Conservation (phyloP, 2,113 vertebrate genomes). For the zebrafish (Danio rerio) region DNA sequence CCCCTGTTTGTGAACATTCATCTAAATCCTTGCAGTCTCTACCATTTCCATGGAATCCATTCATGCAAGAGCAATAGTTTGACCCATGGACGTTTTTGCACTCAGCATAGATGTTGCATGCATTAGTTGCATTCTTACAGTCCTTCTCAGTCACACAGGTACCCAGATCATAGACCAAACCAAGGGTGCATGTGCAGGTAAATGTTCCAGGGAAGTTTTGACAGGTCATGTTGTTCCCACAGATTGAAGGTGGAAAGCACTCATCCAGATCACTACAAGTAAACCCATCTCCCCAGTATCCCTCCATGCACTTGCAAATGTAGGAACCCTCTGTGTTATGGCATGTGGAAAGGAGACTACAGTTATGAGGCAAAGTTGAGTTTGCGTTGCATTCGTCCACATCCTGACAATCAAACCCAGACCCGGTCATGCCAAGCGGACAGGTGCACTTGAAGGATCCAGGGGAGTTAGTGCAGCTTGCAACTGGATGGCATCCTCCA, state of each 20-base stretch:
- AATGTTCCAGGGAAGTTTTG: slow-evolving; percentile 77
- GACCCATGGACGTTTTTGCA: slow-evolving; percentile 71
- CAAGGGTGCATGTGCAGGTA: slow-evolving; percentile 71
- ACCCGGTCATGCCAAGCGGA: slow-evolving; percentile 72
- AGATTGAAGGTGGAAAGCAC: slow-evolving; percentile 67
- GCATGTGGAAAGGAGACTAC: slow-evolving; percentile 73
- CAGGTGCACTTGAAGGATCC: slow-evolving; percentile 78
- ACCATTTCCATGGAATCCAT: slow-evolving; percentile 77
- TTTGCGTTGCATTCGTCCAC: slow-evolving; percentile 77
- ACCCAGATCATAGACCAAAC: slow-evolving; percentile 64
- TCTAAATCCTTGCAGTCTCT: slow-evolving; percentile 75
- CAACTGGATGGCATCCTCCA: slow-evolving; percentile 78
- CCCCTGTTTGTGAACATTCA: slow-evolving; percentile 67
- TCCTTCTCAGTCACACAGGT: slow-evolving; percentile 71
- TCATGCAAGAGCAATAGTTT: slow-evolving; percentile 74
- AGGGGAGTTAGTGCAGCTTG: slow-evolving; percentile 76
- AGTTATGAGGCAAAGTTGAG: slow-evolving; percentile 68
- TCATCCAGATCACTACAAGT: slow-evolving; percentile 78
- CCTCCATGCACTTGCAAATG: slow-evolving; percentile 72
- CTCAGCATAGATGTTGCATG: slow-evolving; percentile 69
- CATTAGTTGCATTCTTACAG: slow-evolving; percentile 65
- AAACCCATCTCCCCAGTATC: slow-evolving; percentile 76
- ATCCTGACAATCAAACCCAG: slow-evolving; percentile 79
- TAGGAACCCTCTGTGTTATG: slow-evolving; percentile 77
- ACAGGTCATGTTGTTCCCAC: slow-evolving; percentile 75